Base-by-base conservation (phyloP, 2,888 invertebrate genomes). In the Diadromus collaris region DNA sequence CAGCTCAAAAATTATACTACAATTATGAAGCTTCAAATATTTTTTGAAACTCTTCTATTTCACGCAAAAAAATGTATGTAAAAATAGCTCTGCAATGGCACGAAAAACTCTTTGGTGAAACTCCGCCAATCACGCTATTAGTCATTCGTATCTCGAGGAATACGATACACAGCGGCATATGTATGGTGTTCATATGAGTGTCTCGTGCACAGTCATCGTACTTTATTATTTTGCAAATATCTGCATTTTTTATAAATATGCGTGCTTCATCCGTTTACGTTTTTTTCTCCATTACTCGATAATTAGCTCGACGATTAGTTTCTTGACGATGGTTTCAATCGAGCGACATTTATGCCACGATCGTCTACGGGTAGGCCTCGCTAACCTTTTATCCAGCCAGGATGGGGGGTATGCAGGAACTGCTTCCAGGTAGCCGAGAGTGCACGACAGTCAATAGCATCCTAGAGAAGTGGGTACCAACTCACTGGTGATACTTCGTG, bases 341-440 rank as follows among this genome's bases (percentile, higher is more conserved):
- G 51, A 54, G 67, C 24, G 67, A 67, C 54, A 67, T 51, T 67
- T 67, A 67, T 67, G 67, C 51, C 38, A 54, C 67, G 67, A 67
- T 51, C 13, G 51, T 51, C 51, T 13, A 10, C 24, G 51, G 13
- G 24, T 24, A 51, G 51, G 51, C 51, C 24, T 21, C 51, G 21
- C 51, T 51, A 51, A 24, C 51, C 51, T 51, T 51, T 51, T 51
- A 51, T 51, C 51, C 24, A 21, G 51, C 51, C 10, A 24, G 24
- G 9, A 51, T 10, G 51, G 13, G 21, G 56, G 27, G 19, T 9
- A 5, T 58, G 41, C 56, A 68, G 68, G 68, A 68, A 68, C 56
- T 58, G 41, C 56, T 68, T 68, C 56, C 41, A 56, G 60, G 44
- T 61, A 71, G 21, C 61, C 21, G 9, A 24, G 51, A 71, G 38